Evolutionary conservation across 2,797 vertebrate genomes (phyloP).

Genomic region (Halcyon smyrnensis): DNA sequence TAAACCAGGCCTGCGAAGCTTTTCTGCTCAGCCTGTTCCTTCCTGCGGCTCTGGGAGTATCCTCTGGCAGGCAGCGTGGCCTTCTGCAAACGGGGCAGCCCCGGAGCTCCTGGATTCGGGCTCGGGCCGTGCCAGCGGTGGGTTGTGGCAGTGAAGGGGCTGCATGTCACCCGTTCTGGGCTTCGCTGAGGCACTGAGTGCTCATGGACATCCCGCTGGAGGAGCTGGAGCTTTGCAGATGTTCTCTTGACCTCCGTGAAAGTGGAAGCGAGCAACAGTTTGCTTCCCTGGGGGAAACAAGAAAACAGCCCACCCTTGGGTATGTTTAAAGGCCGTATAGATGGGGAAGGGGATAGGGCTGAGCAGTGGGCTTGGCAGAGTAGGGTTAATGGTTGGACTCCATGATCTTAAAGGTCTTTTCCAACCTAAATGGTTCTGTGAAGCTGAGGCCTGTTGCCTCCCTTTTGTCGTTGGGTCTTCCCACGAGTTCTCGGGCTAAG

Average conservation of each 20-base stretch:
- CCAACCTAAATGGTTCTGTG: no score
- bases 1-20: no score
- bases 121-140: rapidly evolving
- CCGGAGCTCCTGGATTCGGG: not conserved
- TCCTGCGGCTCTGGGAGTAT: rapidly evolving
- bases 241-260: not conserved
- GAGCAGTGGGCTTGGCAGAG: no score
- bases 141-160: no score
- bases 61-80: rapidly evolving
- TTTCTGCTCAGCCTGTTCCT: no score
- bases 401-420: no score
- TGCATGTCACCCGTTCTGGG: rapidly evolving
- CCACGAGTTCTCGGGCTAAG: rapidly evolving
- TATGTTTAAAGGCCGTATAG: no score
- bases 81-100: not conserved
- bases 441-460: not conserved
- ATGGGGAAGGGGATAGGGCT: no score
- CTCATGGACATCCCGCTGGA: rapidly evolving
- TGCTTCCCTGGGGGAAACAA: no score
- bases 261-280: not conserved
- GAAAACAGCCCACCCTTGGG: no score
- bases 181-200: rapidly evolving
- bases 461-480: not conserved
- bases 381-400: no score
- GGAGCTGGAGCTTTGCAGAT: not conserved